Base-by-base conservation (phyloP, 1,140 invertebrate genomes). In the Physella acuta region DNA sequence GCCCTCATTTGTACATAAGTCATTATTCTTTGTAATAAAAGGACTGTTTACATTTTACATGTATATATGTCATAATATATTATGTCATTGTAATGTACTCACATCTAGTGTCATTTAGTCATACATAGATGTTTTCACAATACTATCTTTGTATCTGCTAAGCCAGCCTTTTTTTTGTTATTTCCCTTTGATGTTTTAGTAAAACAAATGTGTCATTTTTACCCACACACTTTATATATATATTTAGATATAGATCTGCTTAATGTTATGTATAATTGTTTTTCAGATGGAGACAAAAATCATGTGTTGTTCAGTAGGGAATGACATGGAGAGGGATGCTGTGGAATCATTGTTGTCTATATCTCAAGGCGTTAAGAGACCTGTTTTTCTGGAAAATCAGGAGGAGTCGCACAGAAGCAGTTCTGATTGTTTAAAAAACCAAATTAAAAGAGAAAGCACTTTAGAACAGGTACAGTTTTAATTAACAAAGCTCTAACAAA, bases 321-420 rank as follows among this genome's bases (percentile, higher is more conserved):
- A 51, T 33, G 62, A 39, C 30, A 64, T 66, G 64, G 64, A 66
- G 53, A 55, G 64, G 33, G 64, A 66, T 66, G 64, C 53, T n/a
- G 64, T 39, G 30, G 64, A 66, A 30, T 66, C 64, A 26, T 28
- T 66, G 16, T 52, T 66, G n/a, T 66, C 53, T 28, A 66, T 66
- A 24, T 17, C 52, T 37, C 51, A 51, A 34, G 64, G 51, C 3
- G 30, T 20, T 44, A 11, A 8, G 20, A 44, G 39, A 11, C 20
- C 39, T 44, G 20, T 11, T 20, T 44, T 8, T 20, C 8, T 44
- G 8, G 39, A 20, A 44, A 44, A 44, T 44, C 39, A 44, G 20
- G 20, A n/a, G n/a, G n/a, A n/a, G n/a, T n/a, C n/a, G n/a, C n/a
- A n/a, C n/a, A n/a, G n/a, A n/a, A n/a, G n/a, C n/a, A n/a, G n/a